Evolutionary conservation across 2,888 invertebrate genomes (phyloP), one percentile per base, ranked within the genome.

Genomic region (Leptopilina syphax): DNA sequence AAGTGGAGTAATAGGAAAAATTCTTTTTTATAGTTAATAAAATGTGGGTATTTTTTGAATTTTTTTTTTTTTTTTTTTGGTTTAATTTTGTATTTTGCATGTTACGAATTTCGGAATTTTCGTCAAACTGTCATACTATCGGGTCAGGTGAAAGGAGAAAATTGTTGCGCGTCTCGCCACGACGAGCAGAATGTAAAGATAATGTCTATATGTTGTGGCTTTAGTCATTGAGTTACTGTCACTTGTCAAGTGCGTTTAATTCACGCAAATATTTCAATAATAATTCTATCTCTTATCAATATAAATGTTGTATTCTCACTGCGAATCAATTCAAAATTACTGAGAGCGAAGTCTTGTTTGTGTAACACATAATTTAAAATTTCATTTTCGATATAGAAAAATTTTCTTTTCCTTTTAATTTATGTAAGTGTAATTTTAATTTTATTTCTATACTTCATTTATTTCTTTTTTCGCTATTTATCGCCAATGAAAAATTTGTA

Each of bases 161-260:
- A 73, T 73, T 60, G 57, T 73, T 73, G 73, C 73, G 57, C 57
- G 57, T 73, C 73, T 73, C 73, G 57, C 34, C 73, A 57, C 73
- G 34, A 34, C 27, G 54, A 50, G 12, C 47, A 47, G 68, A 68
- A 57, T 57, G 47, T 44, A 57, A n/a, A 73, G 57, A 73, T 73
- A 73, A 57, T 73, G 60, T 70, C 7, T 50, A 54, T 7, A 7
- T 50, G 57, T 73, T 57, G 54, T 57, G 57, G 57, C 57, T 57
- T 73, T 73, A 73, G 54, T 57, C 34, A 10, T 27, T 2, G 34
- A 57, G 34, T 34, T 27, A n/a, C 54, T 73, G 73, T 41, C 73
- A 73, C 34, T 73, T 13, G 70, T 8, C 54, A 57, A 73, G 50
- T n/a, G 54, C 47, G 9, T 57, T 10, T 34, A 57, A 41, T 73